phyloP scores from a whole-genome alignment of 2,113 vertebrate species.

The Bubo scandiacus region DNA sequence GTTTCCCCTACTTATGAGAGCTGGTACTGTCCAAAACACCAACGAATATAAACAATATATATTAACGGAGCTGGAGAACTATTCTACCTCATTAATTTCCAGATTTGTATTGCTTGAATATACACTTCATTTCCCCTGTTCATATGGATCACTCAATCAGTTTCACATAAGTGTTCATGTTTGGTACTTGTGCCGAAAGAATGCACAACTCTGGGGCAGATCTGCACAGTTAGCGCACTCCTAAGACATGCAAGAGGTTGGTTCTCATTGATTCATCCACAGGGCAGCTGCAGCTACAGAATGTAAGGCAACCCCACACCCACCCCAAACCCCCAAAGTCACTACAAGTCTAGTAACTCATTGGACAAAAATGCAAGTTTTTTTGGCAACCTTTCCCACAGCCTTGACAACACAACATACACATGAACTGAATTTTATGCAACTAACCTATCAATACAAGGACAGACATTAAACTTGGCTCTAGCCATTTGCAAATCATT shows the following conservation, averaged over 20 bases:
- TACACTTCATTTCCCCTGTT: constrained; percentile 4
- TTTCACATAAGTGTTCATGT: background rate
- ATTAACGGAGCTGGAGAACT: background rate
- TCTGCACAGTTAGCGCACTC: background rate
- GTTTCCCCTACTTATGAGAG: too few species aligned
- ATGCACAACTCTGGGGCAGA: background rate
- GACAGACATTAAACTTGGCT: background rate
- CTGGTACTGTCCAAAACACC: too few species aligned
- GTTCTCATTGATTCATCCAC: background rate
- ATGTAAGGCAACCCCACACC: background rate
- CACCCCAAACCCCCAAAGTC: background rate
- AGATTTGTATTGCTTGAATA: background rate
- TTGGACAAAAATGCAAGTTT: background rate
- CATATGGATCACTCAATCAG: background rate
- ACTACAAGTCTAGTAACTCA: background rate
- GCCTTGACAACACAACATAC: background rate
- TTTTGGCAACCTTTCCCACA: constrained; percentile 23
- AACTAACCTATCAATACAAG: background rate
- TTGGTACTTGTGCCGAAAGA: background rate
- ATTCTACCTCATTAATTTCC: constrained; percentile 4
- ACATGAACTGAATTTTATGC: background rate
- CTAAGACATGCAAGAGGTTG: background rate
- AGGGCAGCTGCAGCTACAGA: background rate
- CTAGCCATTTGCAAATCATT: background rate
- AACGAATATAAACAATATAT: too few species aligned